Base-by-base conservation (phyloP, 64 coral and sea anemone species). In the Montipora foliosa region DNA sequence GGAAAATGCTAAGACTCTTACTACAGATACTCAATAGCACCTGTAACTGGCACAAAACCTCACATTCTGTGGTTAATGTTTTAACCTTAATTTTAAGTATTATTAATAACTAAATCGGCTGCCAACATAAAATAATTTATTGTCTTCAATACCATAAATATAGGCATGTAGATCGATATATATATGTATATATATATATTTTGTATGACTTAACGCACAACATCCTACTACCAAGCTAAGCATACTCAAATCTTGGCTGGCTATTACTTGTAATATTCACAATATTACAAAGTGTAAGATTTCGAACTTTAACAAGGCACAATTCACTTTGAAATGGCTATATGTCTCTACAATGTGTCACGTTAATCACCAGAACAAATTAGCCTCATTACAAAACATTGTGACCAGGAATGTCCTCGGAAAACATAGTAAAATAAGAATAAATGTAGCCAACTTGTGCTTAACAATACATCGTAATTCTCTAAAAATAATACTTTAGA, bases 61-160 rank as follows among this genome's bases (percentile, higher is more conserved):
- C 16, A 48, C 5, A 47, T 86, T 70, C 49, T 72, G 82, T 86
- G 82, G 66, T 86, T 7, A 69, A 86, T 47, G 70, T 86, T 50
- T 50, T 17, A 70, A 71, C 44, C 82, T 68, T 50, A 46, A 46
- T 71, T 84, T 86, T 13, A 86, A 71, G 82, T 71, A 70, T 64
- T 64, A 86, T 86, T 86, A 86, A 86, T 86, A 50, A 86, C 62
- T 71, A 44, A 71, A 72, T 50, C 44, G 20, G 44, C 20, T 86
- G 82, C 82, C 82, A 86, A 86, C 82, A 71, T 60, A 86, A 86
- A 86, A 86, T 86, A 86, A 86, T 86, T 86, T 86, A 86, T 86
- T 86, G 45, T 86, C 44, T 86, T 49, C 82, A 86, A 71, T 70
- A 86, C 66, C 82, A 86, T 86, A 86, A 86, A 86, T 86, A 86